A percentile compares a stretch with the other conserved stretches of the same genome.
phyloP scores from a whole-genome alignment of 1,140 invertebrate species.

The Drosophila nasuta region DNA sequence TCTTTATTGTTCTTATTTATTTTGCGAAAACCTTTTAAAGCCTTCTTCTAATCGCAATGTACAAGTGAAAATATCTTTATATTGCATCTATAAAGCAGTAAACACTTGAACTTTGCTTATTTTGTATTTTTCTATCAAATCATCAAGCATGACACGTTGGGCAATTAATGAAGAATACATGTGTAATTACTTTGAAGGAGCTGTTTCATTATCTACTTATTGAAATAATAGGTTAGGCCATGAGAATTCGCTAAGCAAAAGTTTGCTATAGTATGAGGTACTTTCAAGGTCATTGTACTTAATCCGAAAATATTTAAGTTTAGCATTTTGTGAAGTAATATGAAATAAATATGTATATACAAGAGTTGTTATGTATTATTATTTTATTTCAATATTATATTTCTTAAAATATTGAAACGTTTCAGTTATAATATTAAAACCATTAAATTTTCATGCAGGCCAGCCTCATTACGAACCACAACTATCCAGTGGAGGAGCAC shows the following conservation, averaged over 20 bases:
- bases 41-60: conserved; percentile 27
- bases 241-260: background rate
- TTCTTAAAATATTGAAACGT: too few relatives aligned
- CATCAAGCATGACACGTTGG: background rate
- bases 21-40: background rate
- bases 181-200: conserved; percentile 14
- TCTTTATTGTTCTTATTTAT: conserved; percentile 4
- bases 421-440: background rate
- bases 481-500: conserved; percentile 87
- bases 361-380: too few relatives aligned
- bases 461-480: conserved; percentile 85
- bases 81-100: conserved; percentile 7
- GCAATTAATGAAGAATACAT: background rate
- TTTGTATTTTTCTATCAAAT: background rate
- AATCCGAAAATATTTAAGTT: too few relatives aligned
- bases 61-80: conserved; percentile 21
- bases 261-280: too few relatives aligned
- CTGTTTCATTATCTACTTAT: background rate
- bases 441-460: conserved; percentile 59
- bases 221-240: background rate
- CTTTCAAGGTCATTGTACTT: background rate
- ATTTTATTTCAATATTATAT: too few relatives aligned
- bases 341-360: too few relatives aligned
- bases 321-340: too few relatives aligned
- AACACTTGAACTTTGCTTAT: conserved; percentile 31